Base-by-base conservation (phyloP, 1,140 invertebrate species). In the Pissodes strobi region DNA sequence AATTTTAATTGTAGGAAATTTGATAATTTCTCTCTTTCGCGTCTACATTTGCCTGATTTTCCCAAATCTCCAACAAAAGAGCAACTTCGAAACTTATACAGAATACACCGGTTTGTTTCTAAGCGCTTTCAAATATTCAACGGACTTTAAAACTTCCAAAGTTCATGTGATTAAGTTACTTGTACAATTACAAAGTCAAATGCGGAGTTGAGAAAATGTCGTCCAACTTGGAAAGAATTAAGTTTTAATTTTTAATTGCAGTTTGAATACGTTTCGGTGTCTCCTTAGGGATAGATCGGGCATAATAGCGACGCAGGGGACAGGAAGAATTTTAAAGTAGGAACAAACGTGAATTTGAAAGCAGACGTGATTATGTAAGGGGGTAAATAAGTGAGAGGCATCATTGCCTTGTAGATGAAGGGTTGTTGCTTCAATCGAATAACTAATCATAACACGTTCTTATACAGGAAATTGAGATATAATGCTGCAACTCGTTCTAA, bases 231-330 rank as follows among this genome's bases (percentile, higher is more conserved):
- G 60, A 69, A 69, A 69, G 64, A 69, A 69, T 69, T 56, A 66
- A 69, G 67, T 69, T 69, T 69, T 63, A 69, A 69, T 69, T 69
- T 69, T 69, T 69, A 69, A 69, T 69, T 69, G 64, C 49, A 66
- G 52, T 66, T 62, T 65, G 64, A 65, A 65, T 66, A 69, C 53
- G 53, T 57, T 56, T 59, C 48, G 43, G 22, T 17, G 45, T 52
- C 51, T 65, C 67, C 37, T 52, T 22, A 27, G 67, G 61, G 61
- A 64, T 17, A 64, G 61, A 64, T 64, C 23, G 61, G 39, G 52
- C 51, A 64, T 64, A 64, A 64, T 64, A 46, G 61, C 51, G 61
- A 56, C 61, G 22, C 46, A 18, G 13, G 61, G 61, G 61, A 64
- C 39, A 18, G 51, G 41, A 64, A 64, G 61, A 64, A 64, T 64